A percentile compares a stretch with the other conserved stretches of the same genome.
Conservation (phyloP, 2,113 vertebrate species). For the Podarcis cretensis region DNA sequence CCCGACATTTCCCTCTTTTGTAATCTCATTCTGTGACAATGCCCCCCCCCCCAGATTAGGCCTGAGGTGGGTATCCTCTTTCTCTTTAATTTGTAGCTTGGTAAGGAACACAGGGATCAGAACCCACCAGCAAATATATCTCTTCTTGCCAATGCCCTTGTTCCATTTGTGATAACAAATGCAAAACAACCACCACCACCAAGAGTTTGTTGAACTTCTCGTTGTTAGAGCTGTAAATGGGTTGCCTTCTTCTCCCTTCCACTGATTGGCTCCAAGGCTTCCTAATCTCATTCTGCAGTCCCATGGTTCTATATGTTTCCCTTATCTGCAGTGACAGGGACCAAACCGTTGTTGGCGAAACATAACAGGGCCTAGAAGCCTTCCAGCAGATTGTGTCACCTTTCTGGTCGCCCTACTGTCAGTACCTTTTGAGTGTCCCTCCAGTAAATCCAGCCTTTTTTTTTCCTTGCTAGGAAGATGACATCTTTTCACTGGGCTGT, state of each 20-base stretch:
- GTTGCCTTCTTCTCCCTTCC: slow-evolving; percentile 17
- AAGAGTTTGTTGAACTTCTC: not conserved
- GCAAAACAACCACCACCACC: not conserved
- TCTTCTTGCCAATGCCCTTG: not conserved
- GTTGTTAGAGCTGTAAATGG: not conserved
- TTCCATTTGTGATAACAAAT: not conserved
- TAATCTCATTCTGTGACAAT: not conserved
- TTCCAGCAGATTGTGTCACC: not conserved
- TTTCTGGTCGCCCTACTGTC: slow-evolving; percentile 24
- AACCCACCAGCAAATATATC: not conserved
- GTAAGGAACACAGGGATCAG: not conserved
- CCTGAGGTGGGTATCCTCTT: slow-evolving; percentile 29
- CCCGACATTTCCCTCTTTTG: not conserved
- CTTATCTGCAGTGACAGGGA: accelerated
- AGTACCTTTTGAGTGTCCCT: slow-evolving; percentile 5
- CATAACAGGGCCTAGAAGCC: not conserved
- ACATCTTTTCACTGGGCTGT: slow-evolving; percentile 10
- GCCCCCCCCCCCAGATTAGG: not conserved
- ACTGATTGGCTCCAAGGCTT: not conserved
- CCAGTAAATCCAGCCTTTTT: not conserved
- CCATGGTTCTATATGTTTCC: slow-evolving; percentile 30
- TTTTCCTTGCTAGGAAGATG: slow-evolving; percentile 4
- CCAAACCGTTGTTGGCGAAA: not conserved
- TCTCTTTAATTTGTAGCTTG: not conserved
- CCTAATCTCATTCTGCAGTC: slow-evolving; percentile 10